phyloP scores from a whole-genome alignment of 2,888 invertebrate species.

The Drosophila antonietae region DNA sequence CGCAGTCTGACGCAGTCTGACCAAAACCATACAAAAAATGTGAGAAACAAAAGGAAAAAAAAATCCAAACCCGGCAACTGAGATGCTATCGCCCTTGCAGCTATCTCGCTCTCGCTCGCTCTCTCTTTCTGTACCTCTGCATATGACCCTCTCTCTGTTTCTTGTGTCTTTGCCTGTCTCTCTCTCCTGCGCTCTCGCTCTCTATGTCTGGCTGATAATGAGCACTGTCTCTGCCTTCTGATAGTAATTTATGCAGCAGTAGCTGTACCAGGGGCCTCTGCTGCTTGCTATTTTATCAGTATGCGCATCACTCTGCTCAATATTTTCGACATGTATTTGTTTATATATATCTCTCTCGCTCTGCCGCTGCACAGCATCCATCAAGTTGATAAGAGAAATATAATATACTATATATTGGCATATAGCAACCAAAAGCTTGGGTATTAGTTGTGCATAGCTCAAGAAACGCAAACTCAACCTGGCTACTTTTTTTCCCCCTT shows the following conservation, averaged over 20 bases:
- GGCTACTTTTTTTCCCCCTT: not conserved
- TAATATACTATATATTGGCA: not conserved
- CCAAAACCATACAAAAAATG: slow-evolving; percentile 41
- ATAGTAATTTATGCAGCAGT: slow-evolving; percentile 78
- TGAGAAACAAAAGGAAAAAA: slow-evolving; percentile 4
- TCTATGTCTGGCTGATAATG: slow-evolving; percentile 51
- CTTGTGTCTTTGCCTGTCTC: not conserved
- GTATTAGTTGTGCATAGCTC: slow-evolving; percentile 1
- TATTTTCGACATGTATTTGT: slow-evolving; percentile 24
- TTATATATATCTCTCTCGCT: slow-evolving; percentile 35
- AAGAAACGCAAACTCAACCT: slow-evolving; percentile 41
- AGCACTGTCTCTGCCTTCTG: slow-evolving; percentile 42
- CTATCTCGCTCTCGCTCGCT: slow-evolving; percentile 44
- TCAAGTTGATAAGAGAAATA: slow-evolving; percentile 34
- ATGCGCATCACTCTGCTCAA: slow-evolving; percentile 4
- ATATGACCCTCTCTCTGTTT: not conserved
- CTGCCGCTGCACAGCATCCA: slow-evolving; percentile 21
- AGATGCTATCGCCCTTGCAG: slow-evolving; percentile 60
- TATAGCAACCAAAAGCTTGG: slow-evolving; percentile 9
- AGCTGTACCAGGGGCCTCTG: slow-evolving; percentile 60
- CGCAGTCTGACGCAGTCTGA: slow-evolving; percentile 63
- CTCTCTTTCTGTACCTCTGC: not conserved
- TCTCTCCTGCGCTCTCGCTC: slow-evolving; percentile 3
- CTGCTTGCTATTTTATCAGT: slow-evolving; percentile 22
- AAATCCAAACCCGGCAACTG: slow-evolving; percentile 40